Conservation (phyloP, 2,888 invertebrate species). For the Caenorhabditis zanzibari region DNA sequence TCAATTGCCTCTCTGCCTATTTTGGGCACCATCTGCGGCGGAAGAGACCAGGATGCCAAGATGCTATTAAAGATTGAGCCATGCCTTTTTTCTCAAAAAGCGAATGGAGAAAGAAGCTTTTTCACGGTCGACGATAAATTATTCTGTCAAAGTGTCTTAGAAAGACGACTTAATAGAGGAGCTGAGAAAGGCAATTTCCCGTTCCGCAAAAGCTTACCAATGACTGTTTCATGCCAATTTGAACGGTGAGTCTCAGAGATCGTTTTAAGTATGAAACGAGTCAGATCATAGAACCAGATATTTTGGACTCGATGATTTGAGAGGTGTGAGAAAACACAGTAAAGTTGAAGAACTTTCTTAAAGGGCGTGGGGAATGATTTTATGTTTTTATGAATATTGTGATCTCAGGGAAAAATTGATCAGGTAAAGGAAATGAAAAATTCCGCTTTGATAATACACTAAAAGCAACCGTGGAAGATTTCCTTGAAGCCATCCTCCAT, state of each 20-base stretch:
- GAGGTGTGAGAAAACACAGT: no score
- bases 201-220: background rate
- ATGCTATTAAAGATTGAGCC: conserved; percentile 18
- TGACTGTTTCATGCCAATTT: conserved; percentile 28
- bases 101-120: background rate
- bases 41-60: background rate
- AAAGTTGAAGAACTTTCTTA: no score
- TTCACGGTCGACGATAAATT: conserved; percentile 8
- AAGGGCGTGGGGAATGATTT: no score
- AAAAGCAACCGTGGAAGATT: no score
- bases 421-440: no score
- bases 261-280: conserved; percentile 1
- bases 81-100: no score
- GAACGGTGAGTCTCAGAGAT: conserved; percentile 18
- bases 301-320: no score
- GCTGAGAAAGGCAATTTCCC: conserved; percentile 1
- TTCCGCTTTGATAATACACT: no score
- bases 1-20: background rate
- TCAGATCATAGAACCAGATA: no score
- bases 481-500: no score
- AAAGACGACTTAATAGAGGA: conserved; percentile 3
- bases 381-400: no score
- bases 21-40: background rate
- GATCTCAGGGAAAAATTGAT: no score
- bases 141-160: background rate